Base-by-base conservation (phyloP, 2,888 invertebrate species). In the Rhaphigaster nebulosa region DNA sequence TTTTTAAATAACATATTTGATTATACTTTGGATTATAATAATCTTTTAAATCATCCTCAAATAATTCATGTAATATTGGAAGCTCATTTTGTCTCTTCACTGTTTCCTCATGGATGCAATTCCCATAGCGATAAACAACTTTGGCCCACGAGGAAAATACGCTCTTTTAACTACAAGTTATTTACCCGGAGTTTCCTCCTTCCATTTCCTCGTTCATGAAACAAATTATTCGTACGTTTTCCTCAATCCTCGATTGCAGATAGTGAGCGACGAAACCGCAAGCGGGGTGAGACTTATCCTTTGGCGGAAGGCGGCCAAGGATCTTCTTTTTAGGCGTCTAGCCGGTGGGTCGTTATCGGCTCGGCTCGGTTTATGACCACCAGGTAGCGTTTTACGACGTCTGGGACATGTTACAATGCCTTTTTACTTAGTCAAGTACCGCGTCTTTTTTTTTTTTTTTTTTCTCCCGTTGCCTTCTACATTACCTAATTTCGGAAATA, bases 321-420 rank as follows among this genome's bases (percentile, higher is more conserved):
- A 84, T 41, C 45, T 13, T 5, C n/a, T 84, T 84, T 84, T 84
- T 84, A 84, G 84, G 45, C 41, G 84, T 84, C 84, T 84, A 84
- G 84, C n/a, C 84, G 84, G n/a, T 5, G 84, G n/a, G 45, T 45
- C 45, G 12, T 76, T 76, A 38, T 76, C 70, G 70, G 20, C 23
- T 29, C 34, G n/a, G n/a, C n/a, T 56, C 34, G 15, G 3, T 76
- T 76, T 76, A 76, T 20, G 70, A 10, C 70, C 70, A 3, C 38
- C 38, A 38, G 38, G 70, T 76, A 38, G 65, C 65, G 15, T 4
- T 76, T 76, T 76, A 76, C 20, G 70, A 76, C 18, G 70, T 70
- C 70, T 70, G 0, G 60, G 70, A 13, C 70, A n/a, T 38, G 34
- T 76, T 20, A 38, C 38, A 23, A 76, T 5, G 38, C 23, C 20